Conservation (phyloP, 2,113 vertebrate genomes). For the Climacteris rufus region DNA sequence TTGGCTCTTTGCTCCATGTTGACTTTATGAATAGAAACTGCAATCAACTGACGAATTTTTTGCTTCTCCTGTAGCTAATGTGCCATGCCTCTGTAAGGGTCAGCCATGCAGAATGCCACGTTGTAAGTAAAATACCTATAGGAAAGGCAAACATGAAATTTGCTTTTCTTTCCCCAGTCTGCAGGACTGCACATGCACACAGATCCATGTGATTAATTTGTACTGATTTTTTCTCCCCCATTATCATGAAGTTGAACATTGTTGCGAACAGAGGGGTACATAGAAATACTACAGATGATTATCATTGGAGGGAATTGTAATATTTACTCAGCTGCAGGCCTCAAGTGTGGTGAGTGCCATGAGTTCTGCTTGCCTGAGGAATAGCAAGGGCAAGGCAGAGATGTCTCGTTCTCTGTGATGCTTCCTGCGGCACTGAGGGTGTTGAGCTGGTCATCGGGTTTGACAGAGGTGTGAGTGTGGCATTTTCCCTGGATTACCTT, state of each 20-base stretch:
- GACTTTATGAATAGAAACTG: not conserved
- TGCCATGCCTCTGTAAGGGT: slow-evolving; percentile 28
- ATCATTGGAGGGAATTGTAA: not conserved
- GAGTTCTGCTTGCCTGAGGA: not conserved
- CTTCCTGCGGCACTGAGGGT: not conserved
- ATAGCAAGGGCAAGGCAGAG: not conserved
- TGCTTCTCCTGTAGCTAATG: slow-evolving; percentile 28
- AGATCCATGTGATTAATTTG: not conserved
- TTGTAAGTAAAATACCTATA: not conserved
- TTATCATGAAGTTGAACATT: not conserved
- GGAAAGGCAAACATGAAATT: not conserved
- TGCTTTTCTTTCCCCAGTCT: not conserved
- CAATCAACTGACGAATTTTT: not conserved
- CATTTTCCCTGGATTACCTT: not conserved
- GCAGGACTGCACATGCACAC: not conserved
- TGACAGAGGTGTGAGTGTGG: not conserved
- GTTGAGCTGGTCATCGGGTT: not conserved
- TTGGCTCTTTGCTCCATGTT: not conserved
- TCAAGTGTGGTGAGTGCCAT: not conserved
- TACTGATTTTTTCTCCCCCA: not conserved
- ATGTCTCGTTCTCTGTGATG: fast-evolving
- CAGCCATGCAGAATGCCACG: slow-evolving; percentile 27
- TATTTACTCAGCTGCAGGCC: slow-evolving; percentile 44
- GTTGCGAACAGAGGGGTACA: not conserved
- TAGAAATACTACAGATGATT: slow-evolving; percentile 4